Percentiles rank a stretch among this genome's conserved stretches.
Conservation (phyloP, 2,888 invertebrate genomes). For the Scrobipalpa costella region DNA sequence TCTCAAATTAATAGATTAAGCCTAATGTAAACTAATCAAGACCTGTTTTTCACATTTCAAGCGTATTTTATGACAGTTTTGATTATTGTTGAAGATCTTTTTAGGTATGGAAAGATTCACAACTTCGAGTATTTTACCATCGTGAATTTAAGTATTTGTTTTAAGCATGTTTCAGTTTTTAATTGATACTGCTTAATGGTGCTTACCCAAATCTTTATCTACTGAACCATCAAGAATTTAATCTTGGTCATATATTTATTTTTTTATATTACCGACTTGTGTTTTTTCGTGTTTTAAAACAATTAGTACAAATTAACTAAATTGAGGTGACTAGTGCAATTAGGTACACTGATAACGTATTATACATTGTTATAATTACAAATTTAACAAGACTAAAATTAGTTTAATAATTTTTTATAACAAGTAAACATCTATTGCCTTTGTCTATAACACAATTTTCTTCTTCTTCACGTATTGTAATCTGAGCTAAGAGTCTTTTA, state of each 20-base stretch:
- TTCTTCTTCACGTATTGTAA: slow-evolving; percentile 5
- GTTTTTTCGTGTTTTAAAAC: slow-evolving; percentile 23
- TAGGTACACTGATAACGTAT: slow-evolving; percentile 21
- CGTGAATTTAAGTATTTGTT: too few species aligned
- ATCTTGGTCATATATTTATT: neutral
- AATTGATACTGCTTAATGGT: too few species aligned
- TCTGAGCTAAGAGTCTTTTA: neutral
- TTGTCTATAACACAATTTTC: neutral
- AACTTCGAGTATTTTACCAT: too few species aligned
- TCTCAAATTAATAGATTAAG: slow-evolving; percentile 46
- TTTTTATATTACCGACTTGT: neutral
- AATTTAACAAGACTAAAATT: neutral
- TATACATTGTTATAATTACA: neutral
- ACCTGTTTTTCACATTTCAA: slow-evolving; percentile 27
- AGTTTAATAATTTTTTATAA: neutral
- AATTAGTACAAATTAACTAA: slow-evolving; percentile 17
- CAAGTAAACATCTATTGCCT: neutral
- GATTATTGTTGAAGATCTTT: neutral
- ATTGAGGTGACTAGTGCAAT: slow-evolving; percentile 13
- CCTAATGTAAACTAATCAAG: slow-evolving; percentile 43
- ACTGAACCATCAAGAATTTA: neutral
- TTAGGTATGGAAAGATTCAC: neutral
- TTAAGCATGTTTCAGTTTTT: too few species aligned
- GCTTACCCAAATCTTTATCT: too few species aligned
- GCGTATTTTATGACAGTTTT: slow-evolving; percentile 2